Base-by-base conservation (phyloP, 2,797 vertebrate genomes). In the Lates japonicus region DNA sequence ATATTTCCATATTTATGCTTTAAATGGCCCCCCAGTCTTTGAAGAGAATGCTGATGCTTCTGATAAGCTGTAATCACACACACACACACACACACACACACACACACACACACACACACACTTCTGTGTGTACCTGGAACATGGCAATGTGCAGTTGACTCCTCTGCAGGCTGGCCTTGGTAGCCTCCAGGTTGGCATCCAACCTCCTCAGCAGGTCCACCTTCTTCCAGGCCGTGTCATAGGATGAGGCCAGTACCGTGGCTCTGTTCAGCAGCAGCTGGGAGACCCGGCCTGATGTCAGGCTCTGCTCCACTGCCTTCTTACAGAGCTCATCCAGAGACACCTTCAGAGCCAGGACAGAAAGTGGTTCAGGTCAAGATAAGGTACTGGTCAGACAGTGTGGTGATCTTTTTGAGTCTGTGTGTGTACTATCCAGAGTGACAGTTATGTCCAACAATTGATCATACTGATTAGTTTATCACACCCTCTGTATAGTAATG, bases 141-240 rank as follows among this genome's bases (percentile, higher is more conserved):
- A 99, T 98, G 65, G 97, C 97, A 2, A 97, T 97, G 87, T 99
- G 97, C 78, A 99, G 88, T 90, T 99, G 98, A 33, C 96, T 96
- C 48, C 98, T 95, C 93, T 99, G 98, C 74, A 99, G 94, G 82
- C 97, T 97, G 83, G 98, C 97, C 92, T 98, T 99, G 78, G 96
- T 96, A 0, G 97, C 97, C 0, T 99, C 96, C 64, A 99, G 97
- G 83, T 96, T 97, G 60, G 95, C 94, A 49, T 99, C 98, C 66
- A 99, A 87, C 20, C 98, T 95, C 80, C 97, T 96, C 46, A 99
- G 96, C 57, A 99, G 93, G 82, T 99, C 98, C 10, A 97, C 95
- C 69, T 99, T 99, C 94, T 99, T 99, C 98, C 98, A 99, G 0
- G 98, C 98, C 0, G 98, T 97, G 82, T 99, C 98, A 0, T 97